Conservation (phyloP, 1,140 invertebrate species). For the Pseudomyrmex pallidus region DNA sequence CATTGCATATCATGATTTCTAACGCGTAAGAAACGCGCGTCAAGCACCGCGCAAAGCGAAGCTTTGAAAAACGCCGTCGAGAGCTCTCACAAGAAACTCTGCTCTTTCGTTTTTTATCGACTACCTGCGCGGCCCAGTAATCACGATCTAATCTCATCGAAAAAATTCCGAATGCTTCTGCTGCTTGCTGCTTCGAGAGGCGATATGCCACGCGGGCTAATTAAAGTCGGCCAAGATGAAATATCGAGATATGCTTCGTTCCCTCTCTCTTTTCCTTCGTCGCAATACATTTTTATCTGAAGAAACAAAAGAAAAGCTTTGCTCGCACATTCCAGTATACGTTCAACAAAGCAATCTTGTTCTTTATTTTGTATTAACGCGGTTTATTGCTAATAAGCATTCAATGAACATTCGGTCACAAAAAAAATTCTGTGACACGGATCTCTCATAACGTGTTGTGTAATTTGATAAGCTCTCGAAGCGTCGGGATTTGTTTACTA, state of each 20-base stretch:
- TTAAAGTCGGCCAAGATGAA: slow-evolving; percentile 75
- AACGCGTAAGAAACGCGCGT: slow-evolving; percentile 45
- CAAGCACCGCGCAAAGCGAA: slow-evolving; percentile 24
- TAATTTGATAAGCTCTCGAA: slow-evolving; percentile 54
- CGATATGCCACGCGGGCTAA: slow-evolving; percentile 68
- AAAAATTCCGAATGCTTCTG: slow-evolving; percentile 46
- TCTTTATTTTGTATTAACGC: slow-evolving; percentile 32
- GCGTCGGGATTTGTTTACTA: not conserved
- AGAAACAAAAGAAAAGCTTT: slow-evolving; percentile 65
- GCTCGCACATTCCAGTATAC: slow-evolving; percentile 7
- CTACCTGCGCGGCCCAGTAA: slow-evolving; percentile 37
- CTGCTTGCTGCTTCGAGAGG: slow-evolving; percentile 36
- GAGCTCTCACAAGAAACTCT: not conserved
- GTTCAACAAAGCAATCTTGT: slow-evolving; percentile 5
- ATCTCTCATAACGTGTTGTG: slow-evolving; percentile 33
- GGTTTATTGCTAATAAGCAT: slow-evolving; percentile 70
- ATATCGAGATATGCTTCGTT: slow-evolving; percentile 70
- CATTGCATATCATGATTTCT: slow-evolving; percentile 37
- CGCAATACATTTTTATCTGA: slow-evolving; percentile 48
- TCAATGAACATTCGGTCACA: slow-evolving; percentile 45
- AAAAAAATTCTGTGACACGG: slow-evolving; percentile 54
- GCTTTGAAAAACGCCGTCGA: slow-evolving; percentile 23
- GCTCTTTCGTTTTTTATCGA: slow-evolving; percentile 27
- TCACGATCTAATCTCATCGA: slow-evolving; percentile 56
- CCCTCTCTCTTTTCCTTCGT: slow-evolving; percentile 6